phyloP scores from a whole-genome alignment of 2,888 invertebrate species.

The Diachrysia chrysitis region DNA sequence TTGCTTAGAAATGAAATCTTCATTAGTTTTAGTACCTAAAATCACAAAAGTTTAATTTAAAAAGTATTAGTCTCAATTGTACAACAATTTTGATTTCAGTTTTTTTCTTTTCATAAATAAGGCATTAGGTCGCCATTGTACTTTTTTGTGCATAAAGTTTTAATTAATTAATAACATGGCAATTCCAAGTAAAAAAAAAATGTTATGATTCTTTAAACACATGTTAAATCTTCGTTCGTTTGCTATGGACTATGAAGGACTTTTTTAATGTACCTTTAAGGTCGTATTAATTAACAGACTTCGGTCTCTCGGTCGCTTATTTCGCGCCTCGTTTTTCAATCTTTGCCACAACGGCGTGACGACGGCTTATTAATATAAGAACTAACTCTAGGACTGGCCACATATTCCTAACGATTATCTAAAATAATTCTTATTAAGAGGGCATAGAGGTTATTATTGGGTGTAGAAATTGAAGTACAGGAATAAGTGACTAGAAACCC shows the following conservation, averaged over 20 bases:
- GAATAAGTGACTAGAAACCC: slow-evolving; percentile 63
- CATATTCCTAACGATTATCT: slow-evolving; percentile 8
- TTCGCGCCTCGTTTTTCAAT: slow-evolving; percentile 41
- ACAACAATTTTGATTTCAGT: no score
- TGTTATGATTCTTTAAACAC: no score
- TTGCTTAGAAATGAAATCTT: neutral
- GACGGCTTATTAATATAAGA: slow-evolving; percentile 58
- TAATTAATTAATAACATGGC: no score
- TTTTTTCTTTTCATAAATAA: no score
- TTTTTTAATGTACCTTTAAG: neutral
- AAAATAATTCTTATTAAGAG: slow-evolving; percentile 3
- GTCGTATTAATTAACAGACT: slow-evolving; percentile 27
- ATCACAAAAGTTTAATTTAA: no score
- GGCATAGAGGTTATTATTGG: slow-evolving; percentile 23
- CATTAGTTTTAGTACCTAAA: no score
- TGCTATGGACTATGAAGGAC: neutral
- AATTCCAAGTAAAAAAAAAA: no score
- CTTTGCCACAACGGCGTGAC: slow-evolving; percentile 48
- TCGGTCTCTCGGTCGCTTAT: neutral
- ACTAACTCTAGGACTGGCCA: slow-evolving; percentile 31
- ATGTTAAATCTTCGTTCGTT: no score
- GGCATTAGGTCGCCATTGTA: no score
- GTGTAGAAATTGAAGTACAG: slow-evolving; percentile 8
- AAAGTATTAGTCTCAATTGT: no score
- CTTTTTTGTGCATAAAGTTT: no score